Percentiles rank a stretch among this genome's conserved stretches.
phyloP scores from a whole-genome alignment of 2,113 vertebrate species.

The Antechinus stuartii region DNA sequence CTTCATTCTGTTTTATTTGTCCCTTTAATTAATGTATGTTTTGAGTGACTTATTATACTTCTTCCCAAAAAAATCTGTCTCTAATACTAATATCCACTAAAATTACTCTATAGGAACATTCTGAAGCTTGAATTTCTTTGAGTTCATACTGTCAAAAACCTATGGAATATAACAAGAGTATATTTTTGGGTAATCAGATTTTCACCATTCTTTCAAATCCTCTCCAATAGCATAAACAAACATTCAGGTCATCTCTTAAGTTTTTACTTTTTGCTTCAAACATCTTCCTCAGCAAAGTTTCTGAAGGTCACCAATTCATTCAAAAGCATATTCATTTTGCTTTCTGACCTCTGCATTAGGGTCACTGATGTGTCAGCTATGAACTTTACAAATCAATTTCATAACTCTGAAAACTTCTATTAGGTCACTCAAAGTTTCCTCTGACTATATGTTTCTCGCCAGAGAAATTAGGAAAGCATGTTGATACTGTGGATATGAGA shows the following conservation, averaged over 20 bases:
- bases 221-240: neutral
- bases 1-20: neutral
- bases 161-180: neutral
- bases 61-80: neutral
- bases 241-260: neutral
- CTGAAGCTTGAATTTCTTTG: neutral
- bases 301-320: neutral
- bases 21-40: neutral
- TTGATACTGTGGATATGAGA: conserved; percentile 70
- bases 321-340: conserved; percentile 23
- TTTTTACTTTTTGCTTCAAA: conserved; percentile 16
- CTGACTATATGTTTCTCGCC: conserved; percentile 58
- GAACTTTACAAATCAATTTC: conserved; percentile 53
- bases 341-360: conserved; percentile 5
- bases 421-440: conserved; percentile 29
- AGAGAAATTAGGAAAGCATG: conserved; percentile 71
- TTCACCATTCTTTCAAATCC: neutral
- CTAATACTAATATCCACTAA: neutral
- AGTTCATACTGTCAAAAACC: neutral
- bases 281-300: neutral
- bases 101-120: neutral
- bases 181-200: neutral
- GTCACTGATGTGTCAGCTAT: neutral
- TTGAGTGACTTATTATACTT: neutral
- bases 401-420: conserved; percentile 54